A percentile compares a stretch with the other conserved stretches of the same genome.
These are phyloP conservation scores for Synergus laeviventris DNA, from an alignment of 2,888 invertebrate species.

Conservation along the genomic window DNA sequence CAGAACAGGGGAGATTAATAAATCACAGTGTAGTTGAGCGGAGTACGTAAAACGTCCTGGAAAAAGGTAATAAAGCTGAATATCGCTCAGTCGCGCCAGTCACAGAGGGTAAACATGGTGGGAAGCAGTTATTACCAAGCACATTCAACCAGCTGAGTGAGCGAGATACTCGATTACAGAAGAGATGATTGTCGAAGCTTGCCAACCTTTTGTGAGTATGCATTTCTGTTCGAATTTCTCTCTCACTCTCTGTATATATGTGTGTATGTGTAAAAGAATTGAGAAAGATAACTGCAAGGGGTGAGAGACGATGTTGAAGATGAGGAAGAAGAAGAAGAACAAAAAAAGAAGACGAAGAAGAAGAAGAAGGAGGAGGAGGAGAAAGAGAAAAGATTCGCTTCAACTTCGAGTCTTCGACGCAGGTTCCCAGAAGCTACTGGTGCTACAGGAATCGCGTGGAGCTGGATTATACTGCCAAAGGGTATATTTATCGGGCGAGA, in stretches of 20 bases:
- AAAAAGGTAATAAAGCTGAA: slow-evolving; percentile 40
- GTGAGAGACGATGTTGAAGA: slow-evolving; percentile 42
- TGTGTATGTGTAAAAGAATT: slow-evolving; percentile 37
- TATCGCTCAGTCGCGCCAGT: slow-evolving; percentile 40
- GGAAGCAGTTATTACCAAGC: slow-evolving; percentile 34
- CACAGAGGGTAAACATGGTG: slow-evolving; percentile 39
- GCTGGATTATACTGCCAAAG: slow-evolving; percentile 75
- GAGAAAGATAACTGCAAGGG: slow-evolving; percentile 32
- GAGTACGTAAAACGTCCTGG: slow-evolving; percentile 39
- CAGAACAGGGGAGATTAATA: slow-evolving; percentile 36
- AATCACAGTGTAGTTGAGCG: slow-evolving; percentile 39
- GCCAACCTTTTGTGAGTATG: slow-evolving; percentile 13
- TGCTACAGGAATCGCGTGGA: slow-evolving; percentile 72
- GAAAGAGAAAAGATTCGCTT: slow-evolving; percentile 55
- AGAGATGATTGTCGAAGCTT: slow-evolving; percentile 50
- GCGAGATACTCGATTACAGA: slow-evolving; percentile 44
- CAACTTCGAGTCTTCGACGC: slow-evolving; percentile 71
- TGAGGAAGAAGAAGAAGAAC: slow-evolving; percentile 46
- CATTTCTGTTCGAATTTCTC: slow-evolving; percentile 3
- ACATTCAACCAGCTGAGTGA: slow-evolving; percentile 46
- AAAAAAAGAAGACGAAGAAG: slow-evolving; percentile 51
- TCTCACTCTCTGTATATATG: neutral
- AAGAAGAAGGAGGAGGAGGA: slow-evolving; percentile 51
- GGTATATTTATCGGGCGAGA: slow-evolving; percentile 76
- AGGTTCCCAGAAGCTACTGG: slow-evolving; percentile 76